Evolutionary conservation across 2,113 vertebrate species (phyloP).

Genomic region (Sula dactylatra): DNA sequence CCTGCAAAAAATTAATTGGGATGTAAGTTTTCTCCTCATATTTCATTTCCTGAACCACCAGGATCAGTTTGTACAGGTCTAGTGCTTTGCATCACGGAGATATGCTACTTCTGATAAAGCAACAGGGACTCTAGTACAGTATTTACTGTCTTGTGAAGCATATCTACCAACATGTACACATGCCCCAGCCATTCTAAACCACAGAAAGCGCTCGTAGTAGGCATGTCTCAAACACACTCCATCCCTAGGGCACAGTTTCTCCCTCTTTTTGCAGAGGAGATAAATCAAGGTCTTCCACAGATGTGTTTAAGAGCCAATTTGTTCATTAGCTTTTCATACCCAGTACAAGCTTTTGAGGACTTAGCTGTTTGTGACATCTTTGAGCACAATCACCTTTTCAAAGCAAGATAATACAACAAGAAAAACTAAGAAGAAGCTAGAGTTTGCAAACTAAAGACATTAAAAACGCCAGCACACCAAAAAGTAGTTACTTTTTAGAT

Average conservation of each 20-base stretch:
- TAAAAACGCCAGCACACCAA: not conserved
- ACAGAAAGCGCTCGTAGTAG: not conserved
- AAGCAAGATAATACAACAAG: not conserved
- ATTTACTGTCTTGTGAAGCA: not conserved
- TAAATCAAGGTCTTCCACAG: not conserved
- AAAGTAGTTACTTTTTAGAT: not conserved
- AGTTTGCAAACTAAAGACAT: not conserved
- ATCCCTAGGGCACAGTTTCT: not conserved
- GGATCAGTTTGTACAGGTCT: not conserved
- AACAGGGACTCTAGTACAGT: not conserved
- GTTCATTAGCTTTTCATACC: not conserved
- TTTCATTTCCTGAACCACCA: not conserved
- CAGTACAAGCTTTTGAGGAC: not conserved
- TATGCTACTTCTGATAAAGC: not conserved
- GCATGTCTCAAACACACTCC: not conserved
- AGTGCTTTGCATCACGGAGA: not conserved
- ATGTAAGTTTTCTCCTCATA: not conserved
- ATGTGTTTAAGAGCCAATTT: not conserved
- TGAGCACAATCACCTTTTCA: not conserved
- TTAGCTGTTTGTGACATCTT: not conserved
- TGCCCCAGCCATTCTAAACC: not conserved
- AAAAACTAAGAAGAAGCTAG: not conserved
- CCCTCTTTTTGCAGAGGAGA: not conserved
- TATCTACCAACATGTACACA: not conserved
- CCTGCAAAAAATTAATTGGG: not conserved